Conservation (phyloP, 2,797 vertebrate species). For the Columba guinea region DNA sequence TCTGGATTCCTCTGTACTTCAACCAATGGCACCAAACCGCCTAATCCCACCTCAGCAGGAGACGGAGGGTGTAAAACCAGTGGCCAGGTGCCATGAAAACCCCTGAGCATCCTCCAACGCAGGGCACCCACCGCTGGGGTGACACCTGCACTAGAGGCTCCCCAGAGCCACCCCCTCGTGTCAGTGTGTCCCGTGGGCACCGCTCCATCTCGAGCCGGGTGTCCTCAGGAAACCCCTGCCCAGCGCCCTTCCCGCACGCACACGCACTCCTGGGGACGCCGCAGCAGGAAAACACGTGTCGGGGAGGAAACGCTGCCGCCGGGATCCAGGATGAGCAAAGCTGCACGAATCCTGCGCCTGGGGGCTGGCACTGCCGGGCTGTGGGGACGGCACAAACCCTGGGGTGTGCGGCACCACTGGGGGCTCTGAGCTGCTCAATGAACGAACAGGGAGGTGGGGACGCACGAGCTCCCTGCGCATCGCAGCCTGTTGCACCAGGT, state of each 20-base stretch:
- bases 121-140: background rate
- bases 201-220: background rate
- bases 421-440: background rate
- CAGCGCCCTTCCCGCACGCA: background rate
- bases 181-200: background rate
- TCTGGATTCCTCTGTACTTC: conserved; percentile 49
- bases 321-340: background rate
- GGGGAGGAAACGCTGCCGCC: rapidly evolving
- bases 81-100: rapidly evolving
- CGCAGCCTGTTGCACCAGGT: background rate
- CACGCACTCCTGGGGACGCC: background rate
- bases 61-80: background rate
- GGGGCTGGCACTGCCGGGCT: background rate
- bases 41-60: background rate
- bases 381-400: background rate
- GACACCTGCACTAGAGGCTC: background rate
- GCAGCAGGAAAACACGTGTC: background rate
- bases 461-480: rapidly evolving
- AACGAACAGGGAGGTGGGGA: rapidly evolving
- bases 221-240: background rate
- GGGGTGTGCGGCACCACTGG: rapidly evolving
- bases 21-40: background rate
- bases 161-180: background rate
- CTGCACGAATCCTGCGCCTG: rapidly evolving
- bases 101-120: background rate